A percentile compares a stretch with the other conserved stretches of the same genome.
phyloP scores from a whole-genome alignment of 2,797 vertebrate species.

The Borostomias antarcticus region DNA sequence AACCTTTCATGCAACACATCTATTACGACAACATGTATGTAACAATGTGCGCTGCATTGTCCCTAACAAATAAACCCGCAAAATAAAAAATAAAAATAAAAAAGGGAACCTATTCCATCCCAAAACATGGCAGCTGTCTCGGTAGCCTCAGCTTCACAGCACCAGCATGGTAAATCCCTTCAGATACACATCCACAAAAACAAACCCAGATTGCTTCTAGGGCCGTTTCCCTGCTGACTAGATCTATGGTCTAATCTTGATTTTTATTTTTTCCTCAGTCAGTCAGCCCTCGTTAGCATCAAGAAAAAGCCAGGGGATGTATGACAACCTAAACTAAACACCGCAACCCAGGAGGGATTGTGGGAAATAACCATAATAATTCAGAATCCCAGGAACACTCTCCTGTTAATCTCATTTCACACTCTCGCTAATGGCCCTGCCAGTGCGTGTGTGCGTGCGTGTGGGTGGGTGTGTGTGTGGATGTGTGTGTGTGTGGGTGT shows the following conservation, averaged over 20 bases:
- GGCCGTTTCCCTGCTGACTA: background rate
- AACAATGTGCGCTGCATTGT: no score
- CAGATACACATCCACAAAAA: background rate
- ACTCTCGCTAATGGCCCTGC: slow-evolving; percentile 42
- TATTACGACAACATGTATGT: no score
- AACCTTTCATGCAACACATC: no score
- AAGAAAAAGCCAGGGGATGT: slow-evolving; percentile 4
- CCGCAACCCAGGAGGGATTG: slow-evolving; percentile 35
- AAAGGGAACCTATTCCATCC: no score
- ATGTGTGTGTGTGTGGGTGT: slow-evolving; percentile 5
- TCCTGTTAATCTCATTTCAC: slow-evolving; percentile 55
- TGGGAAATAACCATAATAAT: slow-evolving; percentile 49
- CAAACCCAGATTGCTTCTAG: background rate
- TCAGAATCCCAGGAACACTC: slow-evolving; percentile 50
- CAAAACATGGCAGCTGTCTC: background rate
- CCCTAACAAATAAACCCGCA: no score
- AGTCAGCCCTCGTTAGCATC: slow-evolving; percentile 24
- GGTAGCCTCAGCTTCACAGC: background rate
- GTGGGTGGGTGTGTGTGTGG: slow-evolving; percentile 10
- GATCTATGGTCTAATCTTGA: background rate
- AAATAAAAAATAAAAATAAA: no score
- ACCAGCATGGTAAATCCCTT: background rate
- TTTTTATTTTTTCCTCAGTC: background rate
- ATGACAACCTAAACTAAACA: no score
- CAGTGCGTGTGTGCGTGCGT: slow-evolving; percentile 14